Percentiles rank a stretch among this genome's conserved stretches.
These are phyloP conservation scores for Anarrhichthys ocellatus DNA, from an alignment of 2,113 vertebrate species.

Conservation along the genomic window DNA sequence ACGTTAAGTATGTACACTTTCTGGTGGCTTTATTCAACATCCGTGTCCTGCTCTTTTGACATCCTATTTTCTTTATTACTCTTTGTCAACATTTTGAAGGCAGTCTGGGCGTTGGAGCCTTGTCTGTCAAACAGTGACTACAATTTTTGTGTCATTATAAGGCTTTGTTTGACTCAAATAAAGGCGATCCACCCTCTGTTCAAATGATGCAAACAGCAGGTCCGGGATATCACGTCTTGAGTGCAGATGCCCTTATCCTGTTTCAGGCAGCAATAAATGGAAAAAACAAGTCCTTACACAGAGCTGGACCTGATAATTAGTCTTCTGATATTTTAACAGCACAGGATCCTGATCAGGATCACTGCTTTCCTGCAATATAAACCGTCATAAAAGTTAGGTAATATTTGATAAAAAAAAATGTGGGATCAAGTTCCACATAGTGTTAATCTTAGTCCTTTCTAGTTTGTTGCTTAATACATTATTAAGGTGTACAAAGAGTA, in stretches of 20 bases:
- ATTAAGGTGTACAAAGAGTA: slow-evolving; percentile 3
- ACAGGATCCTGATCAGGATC: slow-evolving; percentile 47
- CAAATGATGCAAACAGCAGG: slow-evolving; percentile 71
- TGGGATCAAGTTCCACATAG: slow-evolving; percentile 51
- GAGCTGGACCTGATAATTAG: slow-evolving; percentile 64
- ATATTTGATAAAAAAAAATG: slow-evolving; percentile 67
- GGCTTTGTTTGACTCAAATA: slow-evolving; percentile 82
- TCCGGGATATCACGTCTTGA: slow-evolving; percentile 74
- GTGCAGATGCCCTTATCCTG: slow-evolving; percentile 78
- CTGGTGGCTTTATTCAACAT: slow-evolving; percentile 75
- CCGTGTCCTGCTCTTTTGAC: slow-evolving; percentile 79
- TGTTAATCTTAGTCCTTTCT: slow-evolving; percentile 32
- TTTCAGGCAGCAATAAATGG: slow-evolving; percentile 77
- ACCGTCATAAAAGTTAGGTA: slow-evolving; percentile 64
- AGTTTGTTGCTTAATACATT: slow-evolving; percentile 22
- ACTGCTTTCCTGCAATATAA: slow-evolving; percentile 62
- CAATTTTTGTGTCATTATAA: slow-evolving; percentile 79
- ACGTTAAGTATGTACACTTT: slow-evolving; percentile 70
- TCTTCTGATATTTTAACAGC: slow-evolving; percentile 69
- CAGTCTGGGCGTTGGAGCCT: slow-evolving; percentile 72
- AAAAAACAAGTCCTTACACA: slow-evolving; percentile 70
- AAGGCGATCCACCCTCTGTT: slow-evolving; percentile 79
- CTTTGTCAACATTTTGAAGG: slow-evolving; percentile 71
- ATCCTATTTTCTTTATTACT: slow-evolving; percentile 79
- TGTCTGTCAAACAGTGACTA: slow-evolving; percentile 64